Percentiles rank a stretch among this genome's conserved stretches.
These are phyloP conservation scores for Netelia fuscicornis DNA, from an alignment of 2,888 invertebrate species.

Conservation along the genomic window DNA sequence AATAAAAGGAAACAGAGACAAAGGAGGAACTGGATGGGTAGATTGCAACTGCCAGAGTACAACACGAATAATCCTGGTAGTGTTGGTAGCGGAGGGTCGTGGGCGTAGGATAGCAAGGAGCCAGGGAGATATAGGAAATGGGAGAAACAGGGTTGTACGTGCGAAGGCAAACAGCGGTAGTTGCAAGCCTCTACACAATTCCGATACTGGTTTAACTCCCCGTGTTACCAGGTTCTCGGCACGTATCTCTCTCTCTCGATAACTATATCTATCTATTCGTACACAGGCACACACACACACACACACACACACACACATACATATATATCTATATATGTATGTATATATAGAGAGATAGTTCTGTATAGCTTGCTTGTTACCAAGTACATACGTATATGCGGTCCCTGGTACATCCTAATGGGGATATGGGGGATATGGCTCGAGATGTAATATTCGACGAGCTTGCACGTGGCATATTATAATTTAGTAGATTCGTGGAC, in stretches of 20 bases:
- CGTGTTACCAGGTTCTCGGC: slow-evolving; percentile 66
- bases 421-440: slow-evolving; percentile 1
- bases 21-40: slow-evolving; percentile 53
- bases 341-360: slow-evolving; percentile 9
- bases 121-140: slow-evolving; percentile 23
- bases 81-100: background rate
- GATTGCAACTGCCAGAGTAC: slow-evolving; percentile 45
- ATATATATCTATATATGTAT: background rate
- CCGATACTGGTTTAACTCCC: slow-evolving; percentile 68
- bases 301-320: background rate
- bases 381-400: slow-evolving; percentile 1
- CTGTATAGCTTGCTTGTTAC: slow-evolving; percentile 54
- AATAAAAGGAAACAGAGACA: slow-evolving; percentile 28
- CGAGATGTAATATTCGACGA: slow-evolving; percentile 34
- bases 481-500: slow-evolving; percentile 16
- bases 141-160: slow-evolving; percentile 63
- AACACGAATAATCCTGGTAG: background rate
- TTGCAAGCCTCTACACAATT: slow-evolving; percentile 65
- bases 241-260: slow-evolving; percentile 56
- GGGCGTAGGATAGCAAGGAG: slow-evolving; percentile 10
- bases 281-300: background rate
- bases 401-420: slow-evolving; percentile 21
- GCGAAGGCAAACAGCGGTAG: slow-evolving; percentile 66
- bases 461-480: slow-evolving; percentile 49
- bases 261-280: background rate